phyloP scores from a whole-genome alignment of 2,797 vertebrate genomes.

The Hoplostethus atlanticus region DNA sequence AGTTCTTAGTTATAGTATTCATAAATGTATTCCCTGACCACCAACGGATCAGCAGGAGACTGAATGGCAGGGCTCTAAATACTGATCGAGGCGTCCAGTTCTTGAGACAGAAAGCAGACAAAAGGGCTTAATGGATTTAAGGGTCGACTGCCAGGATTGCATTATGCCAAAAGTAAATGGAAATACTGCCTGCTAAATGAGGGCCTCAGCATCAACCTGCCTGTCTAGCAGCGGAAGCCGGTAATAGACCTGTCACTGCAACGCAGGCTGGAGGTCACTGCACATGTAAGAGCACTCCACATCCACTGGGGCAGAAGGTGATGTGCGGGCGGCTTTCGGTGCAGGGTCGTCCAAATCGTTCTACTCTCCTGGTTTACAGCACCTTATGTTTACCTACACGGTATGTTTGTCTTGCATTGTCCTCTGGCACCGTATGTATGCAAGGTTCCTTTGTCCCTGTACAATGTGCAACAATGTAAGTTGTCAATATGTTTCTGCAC shows the following conservation, averaged over 20 bases:
- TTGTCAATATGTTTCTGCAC: background rate
- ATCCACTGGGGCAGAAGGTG: slow-evolving; percentile 9
- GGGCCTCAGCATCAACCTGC: slow-evolving; percentile 57
- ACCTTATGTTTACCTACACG: background rate
- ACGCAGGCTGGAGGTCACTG: slow-evolving; percentile 49
- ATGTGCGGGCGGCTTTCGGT: slow-evolving; percentile 15
- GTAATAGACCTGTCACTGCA: slow-evolving; percentile 44
- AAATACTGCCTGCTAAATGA: slow-evolving; percentile 30
- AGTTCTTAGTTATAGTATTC: slow-evolving; percentile 31
- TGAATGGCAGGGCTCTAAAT: slow-evolving; percentile 37
- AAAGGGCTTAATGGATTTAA: slow-evolving; percentile 68
- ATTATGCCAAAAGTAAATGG: slow-evolving; percentile 53
- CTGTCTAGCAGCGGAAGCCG: slow-evolving; percentile 55
- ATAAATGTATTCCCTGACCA: slow-evolving; percentile 29
- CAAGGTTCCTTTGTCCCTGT: too few relatives aligned
- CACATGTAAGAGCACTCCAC: slow-evolving; percentile 30
- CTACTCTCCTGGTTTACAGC: slow-evolving; percentile 5
- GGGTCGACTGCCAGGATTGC: slow-evolving; percentile 60
- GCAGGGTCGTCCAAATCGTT: slow-evolving; percentile 19
- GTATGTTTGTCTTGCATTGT: background rate
- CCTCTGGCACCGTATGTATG: background rate
- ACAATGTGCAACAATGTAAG: background rate
- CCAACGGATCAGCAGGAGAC: slow-evolving; percentile 30
- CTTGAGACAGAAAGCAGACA: slow-evolving; percentile 52
- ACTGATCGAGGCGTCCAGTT: slow-evolving; percentile 42